A percentile compares a stretch with the other conserved stretches of the same genome.
Conservation (phyloP, 2,797 vertebrate species). For the Phoebastria nigripes region DNA sequence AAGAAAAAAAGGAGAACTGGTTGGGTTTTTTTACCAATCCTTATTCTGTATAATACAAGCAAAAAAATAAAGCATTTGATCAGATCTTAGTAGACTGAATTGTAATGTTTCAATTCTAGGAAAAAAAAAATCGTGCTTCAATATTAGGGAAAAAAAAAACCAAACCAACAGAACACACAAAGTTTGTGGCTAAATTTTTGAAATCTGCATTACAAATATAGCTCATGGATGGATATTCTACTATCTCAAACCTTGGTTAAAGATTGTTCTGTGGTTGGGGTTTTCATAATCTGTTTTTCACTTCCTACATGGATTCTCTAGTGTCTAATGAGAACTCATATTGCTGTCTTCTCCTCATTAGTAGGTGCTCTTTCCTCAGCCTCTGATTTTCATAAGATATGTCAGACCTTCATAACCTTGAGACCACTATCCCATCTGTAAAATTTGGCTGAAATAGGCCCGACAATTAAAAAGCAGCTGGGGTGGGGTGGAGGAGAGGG, state of each 20-base stretch:
- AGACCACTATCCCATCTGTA: background rate
- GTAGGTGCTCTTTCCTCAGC: background rate
- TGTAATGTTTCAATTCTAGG: background rate
- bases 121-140: background rate
- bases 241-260: background rate
- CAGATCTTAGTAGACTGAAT: background rate
- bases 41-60: background rate
- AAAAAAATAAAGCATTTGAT: background rate
- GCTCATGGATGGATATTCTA: background rate
- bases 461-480: background rate
- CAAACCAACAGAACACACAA: background rate
- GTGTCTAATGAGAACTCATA: background rate
- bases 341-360: background rate
- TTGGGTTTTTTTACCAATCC: background rate
- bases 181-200: background rate
- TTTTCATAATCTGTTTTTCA: background rate
- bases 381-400: background rate
- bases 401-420: background rate
- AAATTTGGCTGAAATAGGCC: background rate
- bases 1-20: background rate
- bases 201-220: background rate
- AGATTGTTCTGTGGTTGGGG: fast-evolving
- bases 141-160: background rate
- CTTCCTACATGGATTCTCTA: fast-evolving
- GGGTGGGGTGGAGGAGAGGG: fast-evolving